Conservation (phyloP, 2,888 invertebrate species). For the Xanthia icteritia region DNA sequence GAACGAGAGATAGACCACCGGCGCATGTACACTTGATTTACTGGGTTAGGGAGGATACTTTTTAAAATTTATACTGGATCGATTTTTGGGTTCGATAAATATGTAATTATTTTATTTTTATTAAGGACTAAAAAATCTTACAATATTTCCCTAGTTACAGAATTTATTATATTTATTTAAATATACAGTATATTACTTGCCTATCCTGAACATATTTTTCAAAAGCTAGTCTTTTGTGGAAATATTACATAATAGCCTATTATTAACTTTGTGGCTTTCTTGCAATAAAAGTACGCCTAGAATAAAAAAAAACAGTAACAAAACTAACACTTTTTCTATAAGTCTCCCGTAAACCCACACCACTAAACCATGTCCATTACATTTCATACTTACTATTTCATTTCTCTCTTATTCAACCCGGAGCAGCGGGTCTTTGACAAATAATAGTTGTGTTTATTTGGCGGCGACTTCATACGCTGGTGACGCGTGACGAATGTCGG, state of each 20-base stretch:
- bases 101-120: neutral
- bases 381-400: conserved; percentile 39
- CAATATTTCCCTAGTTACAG: neutral
- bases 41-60: conserved; percentile 21
- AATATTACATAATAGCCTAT: neutral
- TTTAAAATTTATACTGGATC: conserved; percentile 21
- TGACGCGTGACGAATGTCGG: conserved; percentile 78
- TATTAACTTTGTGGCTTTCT: neutral
- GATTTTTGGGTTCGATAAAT: neutral
- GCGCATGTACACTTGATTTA: conserved; percentile 54
- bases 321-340: neutral
- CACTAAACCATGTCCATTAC: conserved; percentile 22
- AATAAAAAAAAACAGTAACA: neutral
- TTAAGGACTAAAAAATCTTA: neutral
- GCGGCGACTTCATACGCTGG: conserved; percentile 74
- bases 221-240: neutral
- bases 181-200: neutral
- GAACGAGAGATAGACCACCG: conserved; percentile 60
- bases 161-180: neutral
- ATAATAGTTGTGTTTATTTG: conserved; percentile 76
- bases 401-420: conserved; percentile 39
- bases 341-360: neutral
- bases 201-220: neutral
- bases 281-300: neutral
- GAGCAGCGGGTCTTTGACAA: conserved; percentile 66